Evolutionary conservation across 2,797 vertebrate genomes (phyloP).

Genomic region (Sebastes flavidus): DNA sequence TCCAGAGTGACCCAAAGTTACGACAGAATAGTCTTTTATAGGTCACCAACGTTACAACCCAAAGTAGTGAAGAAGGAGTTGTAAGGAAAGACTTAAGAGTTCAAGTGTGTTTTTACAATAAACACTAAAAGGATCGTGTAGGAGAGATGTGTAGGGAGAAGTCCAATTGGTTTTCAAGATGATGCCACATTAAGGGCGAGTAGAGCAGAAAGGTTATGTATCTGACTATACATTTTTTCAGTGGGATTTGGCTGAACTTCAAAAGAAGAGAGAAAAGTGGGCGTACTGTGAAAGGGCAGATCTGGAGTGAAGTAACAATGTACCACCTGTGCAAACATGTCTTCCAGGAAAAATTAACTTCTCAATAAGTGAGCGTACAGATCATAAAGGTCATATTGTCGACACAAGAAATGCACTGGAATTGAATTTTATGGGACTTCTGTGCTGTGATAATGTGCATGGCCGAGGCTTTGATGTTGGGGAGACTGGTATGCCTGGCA

Average conservation of each 20-base stretch:
- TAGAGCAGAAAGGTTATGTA: constrained; percentile 1
- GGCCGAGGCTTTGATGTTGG: constrained; percentile 28
- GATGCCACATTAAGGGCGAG: not conserved
- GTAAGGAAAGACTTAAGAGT: not conserved
- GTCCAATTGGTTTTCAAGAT: not conserved
- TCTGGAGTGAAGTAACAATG: constrained; percentile 37
- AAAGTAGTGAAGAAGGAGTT: not conserved
- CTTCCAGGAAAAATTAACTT: constrained; percentile 3
- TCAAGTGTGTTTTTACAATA: not conserved
- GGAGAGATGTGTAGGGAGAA: not conserved
- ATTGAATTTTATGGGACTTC: constrained; percentile 1
- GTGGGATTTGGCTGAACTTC: constrained; percentile 20
- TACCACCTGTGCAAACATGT: constrained; percentile 60
- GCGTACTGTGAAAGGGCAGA: constrained; percentile 15
- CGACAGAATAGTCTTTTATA: not conserved
- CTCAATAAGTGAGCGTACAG: constrained; percentile 2
- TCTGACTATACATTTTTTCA: constrained; percentile 15
- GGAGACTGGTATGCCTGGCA: constrained; percentile 38
- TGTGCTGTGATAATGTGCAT: not conserved
- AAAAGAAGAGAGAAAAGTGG: constrained; percentile 27
- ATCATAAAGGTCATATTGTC: constrained; percentile 9
- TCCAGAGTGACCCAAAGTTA: not conserved
- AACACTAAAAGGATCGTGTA: not conserved
- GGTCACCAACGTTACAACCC: not conserved
- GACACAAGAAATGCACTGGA: not conserved